phyloP scores from a whole-genome alignment of 2,888 invertebrate genomes.

The Pyralis farinalis region DNA sequence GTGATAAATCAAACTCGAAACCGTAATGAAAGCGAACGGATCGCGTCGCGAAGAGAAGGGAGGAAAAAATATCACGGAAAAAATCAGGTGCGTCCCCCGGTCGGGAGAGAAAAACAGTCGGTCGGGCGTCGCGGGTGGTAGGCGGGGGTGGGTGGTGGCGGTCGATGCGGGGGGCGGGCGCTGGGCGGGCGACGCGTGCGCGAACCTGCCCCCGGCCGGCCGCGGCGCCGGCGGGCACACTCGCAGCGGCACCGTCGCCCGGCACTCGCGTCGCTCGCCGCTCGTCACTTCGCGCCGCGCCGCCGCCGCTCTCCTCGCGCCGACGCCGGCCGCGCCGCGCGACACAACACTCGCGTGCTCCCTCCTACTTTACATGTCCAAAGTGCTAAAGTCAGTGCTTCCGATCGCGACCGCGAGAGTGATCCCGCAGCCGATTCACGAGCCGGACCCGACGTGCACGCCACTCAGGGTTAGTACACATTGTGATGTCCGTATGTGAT shows the following conservation, averaged over 20 bases:
- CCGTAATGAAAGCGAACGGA: conserved; percentile 82
- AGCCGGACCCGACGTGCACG: conserved; percentile 70
- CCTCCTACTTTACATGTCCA: conserved; percentile 71
- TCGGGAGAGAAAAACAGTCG: conserved; percentile 77
- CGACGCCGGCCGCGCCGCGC: conserved; percentile 72
- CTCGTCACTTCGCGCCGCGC: conserved; percentile 66
- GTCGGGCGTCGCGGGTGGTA: conserved; percentile 52
- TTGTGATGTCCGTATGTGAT: conserved; percentile 40
- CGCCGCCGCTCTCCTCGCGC: conserved; percentile 61
- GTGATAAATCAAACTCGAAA: conserved; percentile 81
- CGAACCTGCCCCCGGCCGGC: conserved; percentile 45
- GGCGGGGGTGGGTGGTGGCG: conserved; percentile 64
- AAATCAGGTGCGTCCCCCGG: conserved; percentile 81
- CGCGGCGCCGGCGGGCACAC: conserved; percentile 44
- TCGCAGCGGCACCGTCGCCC: conserved; percentile 44
- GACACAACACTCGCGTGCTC: conserved; percentile 49
- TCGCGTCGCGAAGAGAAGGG: conserved; percentile 79
- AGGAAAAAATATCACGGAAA: conserved; percentile 81
- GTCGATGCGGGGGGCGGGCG: conserved; percentile 67
- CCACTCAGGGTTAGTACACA: conserved; percentile 73
- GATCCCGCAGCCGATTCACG: conserved; percentile 69
- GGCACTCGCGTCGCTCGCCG: conserved; percentile 45
- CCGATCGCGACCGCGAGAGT: conserved; percentile 73
- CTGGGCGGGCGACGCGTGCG: conserved; percentile 62
- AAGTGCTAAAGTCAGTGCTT: conserved; percentile 78